Evolutionary conservation across 2,797 vertebrate species (phyloP).

Genomic region (Paratrypauchen microcephalus): DNA sequence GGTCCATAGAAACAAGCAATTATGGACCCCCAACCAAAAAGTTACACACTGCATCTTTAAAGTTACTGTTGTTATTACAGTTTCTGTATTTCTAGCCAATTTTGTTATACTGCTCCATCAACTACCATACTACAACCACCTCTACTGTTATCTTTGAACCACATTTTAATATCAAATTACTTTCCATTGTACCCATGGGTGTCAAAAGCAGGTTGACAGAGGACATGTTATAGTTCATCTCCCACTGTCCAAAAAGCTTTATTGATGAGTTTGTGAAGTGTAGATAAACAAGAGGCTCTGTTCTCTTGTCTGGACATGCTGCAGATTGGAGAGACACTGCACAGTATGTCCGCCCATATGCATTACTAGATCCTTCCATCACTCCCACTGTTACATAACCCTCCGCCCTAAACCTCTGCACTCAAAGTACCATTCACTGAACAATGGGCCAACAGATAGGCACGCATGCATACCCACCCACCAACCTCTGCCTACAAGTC

Average conservation of each 20-base stretch:
- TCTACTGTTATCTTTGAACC: not conserved
- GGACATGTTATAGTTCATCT: slow-evolving; percentile 35
- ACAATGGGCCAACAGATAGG: slow-evolving; percentile 47
- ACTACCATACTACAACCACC: not conserved
- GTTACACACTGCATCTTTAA: no score
- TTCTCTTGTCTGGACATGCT: slow-evolving; percentile 54
- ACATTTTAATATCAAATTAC: not conserved
- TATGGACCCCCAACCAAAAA: no score
- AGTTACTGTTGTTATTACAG: no score
- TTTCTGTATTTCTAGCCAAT: no score
- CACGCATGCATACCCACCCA: slow-evolving; percentile 27
- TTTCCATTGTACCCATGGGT: slow-evolving; percentile 23
- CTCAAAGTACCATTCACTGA: slow-evolving; percentile 36
- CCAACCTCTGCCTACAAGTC: slow-evolving; percentile 26
- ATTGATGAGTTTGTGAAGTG: slow-evolving; percentile 48
- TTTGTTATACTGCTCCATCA: not conserved
- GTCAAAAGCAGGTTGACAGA: slow-evolving; percentile 32
- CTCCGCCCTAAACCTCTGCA: slow-evolving; percentile 28
- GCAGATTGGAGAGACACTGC: slow-evolving; percentile 40
- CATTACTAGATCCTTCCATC: slow-evolving; percentile 47
- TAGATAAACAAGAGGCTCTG: slow-evolving; percentile 56
- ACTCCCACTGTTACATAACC: slow-evolving; percentile 45
- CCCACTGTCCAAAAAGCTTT: slow-evolving; percentile 55
- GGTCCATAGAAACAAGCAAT: no score
- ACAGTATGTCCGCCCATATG: slow-evolving; percentile 47